Evolutionary conservation across 2,888 invertebrate genomes (phyloP).

Genomic region (Polydrusus tereticollis): DNA sequence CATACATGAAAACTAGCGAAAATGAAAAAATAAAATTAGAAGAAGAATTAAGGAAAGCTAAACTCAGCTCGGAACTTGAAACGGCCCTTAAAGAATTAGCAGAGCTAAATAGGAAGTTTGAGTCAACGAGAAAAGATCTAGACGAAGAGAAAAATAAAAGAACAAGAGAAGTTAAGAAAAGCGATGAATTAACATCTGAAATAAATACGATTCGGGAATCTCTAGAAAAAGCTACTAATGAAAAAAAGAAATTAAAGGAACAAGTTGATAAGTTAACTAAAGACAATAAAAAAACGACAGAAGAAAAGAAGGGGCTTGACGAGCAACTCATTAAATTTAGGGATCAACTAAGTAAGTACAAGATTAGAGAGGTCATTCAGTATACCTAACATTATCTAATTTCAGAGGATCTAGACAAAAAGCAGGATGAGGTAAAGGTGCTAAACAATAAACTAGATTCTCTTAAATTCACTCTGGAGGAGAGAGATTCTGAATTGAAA

Average conservation of each 20-base stretch:
- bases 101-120: slow-evolving; percentile 70
- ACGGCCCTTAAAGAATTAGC: slow-evolving; percentile 65
- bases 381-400: slow-evolving; percentile 37
- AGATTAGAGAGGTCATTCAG: no score
- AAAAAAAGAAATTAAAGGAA: slow-evolving; percentile 70
- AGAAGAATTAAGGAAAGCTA: slow-evolving; percentile 63
- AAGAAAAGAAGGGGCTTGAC: slow-evolving; percentile 72
- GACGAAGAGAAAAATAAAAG: slow-evolving; percentile 70
- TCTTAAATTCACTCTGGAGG: slow-evolving; percentile 74
- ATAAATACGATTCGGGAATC: slow-evolving; percentile 67
- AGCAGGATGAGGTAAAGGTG: slow-evolving; percentile 70
- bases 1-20: slow-evolving; percentile 74
- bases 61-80: slow-evolving; percentile 61
- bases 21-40: slow-evolving; percentile 68
- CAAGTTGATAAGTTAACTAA: slow-evolving; percentile 69
- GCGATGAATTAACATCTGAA: slow-evolving; percentile 69
- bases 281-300: slow-evolving; percentile 66
- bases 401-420: slow-evolving; percentile 71
- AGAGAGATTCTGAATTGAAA: slow-evolving; percentile 75
- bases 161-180: slow-evolving; percentile 69
- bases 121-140: slow-evolving; percentile 69
- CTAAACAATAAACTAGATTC: slow-evolving; percentile 76
- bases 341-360: slow-evolving; percentile 58
- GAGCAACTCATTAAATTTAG: slow-evolving; percentile 61
- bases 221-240: slow-evolving; percentile 73